These are phyloP conservation scores for Apteryx mantelli DNA, from an alignment of 2,113 vertebrate genomes.

Conservation along the genomic window DNA sequence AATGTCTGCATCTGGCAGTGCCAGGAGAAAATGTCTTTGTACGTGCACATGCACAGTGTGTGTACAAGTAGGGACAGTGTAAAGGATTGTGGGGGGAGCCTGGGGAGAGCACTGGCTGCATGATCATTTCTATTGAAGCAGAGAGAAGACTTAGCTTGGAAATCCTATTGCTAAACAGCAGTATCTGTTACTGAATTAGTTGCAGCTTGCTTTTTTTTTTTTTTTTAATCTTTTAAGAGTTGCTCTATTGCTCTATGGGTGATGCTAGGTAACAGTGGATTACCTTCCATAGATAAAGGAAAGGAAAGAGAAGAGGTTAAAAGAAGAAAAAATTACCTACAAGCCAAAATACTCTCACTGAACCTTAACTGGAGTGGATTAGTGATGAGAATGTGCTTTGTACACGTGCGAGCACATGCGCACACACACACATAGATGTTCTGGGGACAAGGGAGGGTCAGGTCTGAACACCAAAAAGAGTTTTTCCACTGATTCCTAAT, in stretches of 20 bases:
- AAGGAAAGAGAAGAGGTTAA: constrained; percentile 8
- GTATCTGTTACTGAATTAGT: not conserved
- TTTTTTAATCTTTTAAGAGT: not conserved
- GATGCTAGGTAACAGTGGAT: not conserved
- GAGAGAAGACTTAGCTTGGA: not conserved
- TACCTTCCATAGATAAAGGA: not conserved
- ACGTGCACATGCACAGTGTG: not conserved
- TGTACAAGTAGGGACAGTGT: not conserved
- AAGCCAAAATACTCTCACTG: not conserved
- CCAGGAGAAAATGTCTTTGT: not conserved
- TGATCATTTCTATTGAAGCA: not conserved
- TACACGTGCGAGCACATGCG: not conserved
- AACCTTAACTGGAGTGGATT: constrained; percentile 53
- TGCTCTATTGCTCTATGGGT: not conserved
- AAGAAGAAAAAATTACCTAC: not conserved
- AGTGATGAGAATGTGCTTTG: constrained; percentile 29
- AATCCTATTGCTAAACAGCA: not conserved
- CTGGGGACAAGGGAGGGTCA: constrained; percentile 58
- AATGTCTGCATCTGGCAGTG: not conserved
- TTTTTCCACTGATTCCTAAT: constrained; percentile 75
- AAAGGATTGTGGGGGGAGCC: not conserved
- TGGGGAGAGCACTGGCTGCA: not conserved
- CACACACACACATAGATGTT: constrained; percentile 23
- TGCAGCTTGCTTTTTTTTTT: not conserved
- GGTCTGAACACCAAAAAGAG: constrained; percentile 65